phyloP scores from a whole-genome alignment of 1,140 invertebrate species.

The Orius insidiosus region DNA sequence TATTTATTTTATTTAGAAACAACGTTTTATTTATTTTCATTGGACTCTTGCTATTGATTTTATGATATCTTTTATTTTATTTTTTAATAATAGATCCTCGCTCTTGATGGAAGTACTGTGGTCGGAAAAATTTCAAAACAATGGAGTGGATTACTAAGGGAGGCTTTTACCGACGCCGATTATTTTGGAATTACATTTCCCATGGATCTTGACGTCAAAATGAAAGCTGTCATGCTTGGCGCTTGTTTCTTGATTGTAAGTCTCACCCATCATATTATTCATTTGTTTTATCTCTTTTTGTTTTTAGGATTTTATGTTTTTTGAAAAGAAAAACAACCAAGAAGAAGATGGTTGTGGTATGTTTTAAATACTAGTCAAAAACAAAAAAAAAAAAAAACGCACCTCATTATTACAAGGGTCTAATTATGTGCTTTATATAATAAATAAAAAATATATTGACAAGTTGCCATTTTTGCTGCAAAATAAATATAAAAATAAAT shows the following conservation, averaged over 20 bases:
- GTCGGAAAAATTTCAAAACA: constrained; percentile 63
- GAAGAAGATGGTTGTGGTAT: constrained; percentile 27
- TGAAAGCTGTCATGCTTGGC: constrained; percentile 63
- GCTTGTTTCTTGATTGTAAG: constrained; percentile 56
- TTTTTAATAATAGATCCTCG: constrained; percentile 45
- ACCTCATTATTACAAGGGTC: no score
- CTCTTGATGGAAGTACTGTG: constrained; percentile 38
- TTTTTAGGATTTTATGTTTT: constrained; percentile 59
- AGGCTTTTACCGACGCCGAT: constrained; percentile 57
- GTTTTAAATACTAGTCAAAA: constrained; percentile 22
- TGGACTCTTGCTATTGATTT: not conserved
- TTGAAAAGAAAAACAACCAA: constrained; percentile 33
- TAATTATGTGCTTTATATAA: no score
- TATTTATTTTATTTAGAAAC: no score
- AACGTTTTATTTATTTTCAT: no score
- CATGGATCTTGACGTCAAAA: constrained; percentile 58
- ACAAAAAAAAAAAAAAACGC: no score
- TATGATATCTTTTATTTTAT: not conserved
- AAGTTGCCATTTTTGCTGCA: no score
- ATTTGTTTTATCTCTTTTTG: constrained; percentile 18
- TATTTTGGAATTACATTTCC: constrained; percentile 66
- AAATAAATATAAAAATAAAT: no score
- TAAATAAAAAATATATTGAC: no score
- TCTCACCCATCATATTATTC: constrained; percentile 16
- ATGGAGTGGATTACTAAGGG: constrained; percentile 50